Conservation (phyloP, 2,113 vertebrate species). For the Anoplopoma fimbria region DNA sequence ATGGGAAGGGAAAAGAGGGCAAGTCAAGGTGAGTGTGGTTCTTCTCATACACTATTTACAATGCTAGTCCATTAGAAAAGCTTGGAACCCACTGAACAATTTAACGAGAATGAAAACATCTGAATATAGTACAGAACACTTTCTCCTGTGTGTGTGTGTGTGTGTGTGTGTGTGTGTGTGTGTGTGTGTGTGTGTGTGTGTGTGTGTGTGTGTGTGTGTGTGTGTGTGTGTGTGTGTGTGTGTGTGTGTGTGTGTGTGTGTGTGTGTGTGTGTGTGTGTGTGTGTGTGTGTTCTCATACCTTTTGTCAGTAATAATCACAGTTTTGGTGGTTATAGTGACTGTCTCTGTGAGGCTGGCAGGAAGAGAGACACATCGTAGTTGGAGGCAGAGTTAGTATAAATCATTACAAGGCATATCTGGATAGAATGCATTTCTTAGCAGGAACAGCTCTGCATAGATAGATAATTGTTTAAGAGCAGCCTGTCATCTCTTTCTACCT, state of each 20-base stretch:
- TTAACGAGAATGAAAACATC: slow-evolving; percentile 48
- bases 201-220: not conserved
- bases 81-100: slow-evolving; percentile 61
- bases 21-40: slow-evolving; percentile 67
- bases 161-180: not conserved
- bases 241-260: not conserved
- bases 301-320: slow-evolving; percentile 65
- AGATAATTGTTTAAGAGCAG: slow-evolving; percentile 74
- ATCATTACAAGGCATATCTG: slow-evolving; percentile 53
- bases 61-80: slow-evolving; percentile 48
- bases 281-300: slow-evolving; percentile 42
- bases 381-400: slow-evolving; percentile 48
- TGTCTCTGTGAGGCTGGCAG: slow-evolving; percentile 61
- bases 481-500: slow-evolving; percentile 71
- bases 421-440: slow-evolving; percentile 51
- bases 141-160: not conserved
- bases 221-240: slow-evolving; percentile 2
- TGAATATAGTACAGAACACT: slow-evolving; percentile 42
- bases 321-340: slow-evolving; percentile 66
- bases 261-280: not conserved
- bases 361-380: slow-evolving; percentile 35
- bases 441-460: slow-evolving; percentile 50
- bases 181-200: not conserved
- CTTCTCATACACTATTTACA: slow-evolving; percentile 77
- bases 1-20: slow-evolving; percentile 53